Base-by-base conservation (phyloP, 2,888 invertebrate species). In the Melieria picta region DNA sequence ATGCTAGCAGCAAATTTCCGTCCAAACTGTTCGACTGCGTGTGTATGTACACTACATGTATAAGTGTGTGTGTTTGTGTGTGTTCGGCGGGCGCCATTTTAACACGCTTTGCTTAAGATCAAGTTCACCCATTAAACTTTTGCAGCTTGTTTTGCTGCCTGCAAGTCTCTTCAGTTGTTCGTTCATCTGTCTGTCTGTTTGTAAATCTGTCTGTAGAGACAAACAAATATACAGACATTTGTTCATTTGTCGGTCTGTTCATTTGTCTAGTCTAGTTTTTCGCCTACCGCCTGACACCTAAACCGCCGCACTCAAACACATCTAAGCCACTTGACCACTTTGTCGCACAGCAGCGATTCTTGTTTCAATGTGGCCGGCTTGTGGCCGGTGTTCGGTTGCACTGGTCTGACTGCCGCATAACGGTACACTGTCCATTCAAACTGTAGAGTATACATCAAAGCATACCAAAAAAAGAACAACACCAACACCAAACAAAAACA, bases 121-220 rank as follows among this genome's bases (percentile, higher is more conserved):
- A 81, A 81, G 81, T 81, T 81, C 81, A 81, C 82, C 81, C 79
- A 81, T 76, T 81, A 82, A 81, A 82, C 82, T 82, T 77, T 70
- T 65, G 69, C 64, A n/a, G 65, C 65, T 63, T 66, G 71, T 73
- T 75, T 71, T 74, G 30, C 65, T 72, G 70, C 72, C 46, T 73
- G 7, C 30, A 47, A 65, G n/a, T 16, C 48, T 7, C 48, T 48
- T 45, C 43, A 42, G 46, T 50, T 69, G 63, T 66, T 55, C 69
- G 48, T 77, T 66, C 72, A 75, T 73, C 77, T 75, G 72, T 71
- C 75, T 80, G 74, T 78, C 76, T 74, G 78, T 47, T 76, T 30
- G 30, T 30, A 2, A 3, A 3, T 30, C 30, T 30, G 30, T 30
- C 3, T 30, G 30, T 30, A 30, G 30, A 30, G 1, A 30, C 30